Evolutionary conservation across 1,140 invertebrate genomes (phyloP).

Genomic region (Chelonus insularis): DNA sequence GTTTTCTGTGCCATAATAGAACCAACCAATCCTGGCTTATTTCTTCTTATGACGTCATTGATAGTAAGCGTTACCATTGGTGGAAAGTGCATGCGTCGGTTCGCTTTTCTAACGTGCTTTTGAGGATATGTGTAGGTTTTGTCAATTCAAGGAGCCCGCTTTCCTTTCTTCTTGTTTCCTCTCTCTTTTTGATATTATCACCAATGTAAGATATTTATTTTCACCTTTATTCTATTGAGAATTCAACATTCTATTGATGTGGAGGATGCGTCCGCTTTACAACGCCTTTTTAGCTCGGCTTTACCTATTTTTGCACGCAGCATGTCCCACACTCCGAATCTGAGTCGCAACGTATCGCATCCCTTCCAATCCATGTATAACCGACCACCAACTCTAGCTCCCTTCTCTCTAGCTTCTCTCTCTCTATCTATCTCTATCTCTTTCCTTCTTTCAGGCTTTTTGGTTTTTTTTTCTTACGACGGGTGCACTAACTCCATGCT

Average conservation of each 20-base stretch:
- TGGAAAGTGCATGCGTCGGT: slow-evolving; percentile 13
- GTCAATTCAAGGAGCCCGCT: slow-evolving; percentile 15
- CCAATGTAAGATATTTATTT: not conserved
- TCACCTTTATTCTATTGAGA: not conserved
- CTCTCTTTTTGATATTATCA: too few relatives aligned
- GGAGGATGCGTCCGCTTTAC: slow-evolving; percentile 17
- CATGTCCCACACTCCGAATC: slow-evolving; percentile 1
- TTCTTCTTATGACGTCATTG: slow-evolving; percentile 28
- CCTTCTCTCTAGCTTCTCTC: too few relatives aligned
- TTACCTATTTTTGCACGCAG: slow-evolving; percentile 26
- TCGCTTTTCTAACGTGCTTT: slow-evolving; percentile 8
- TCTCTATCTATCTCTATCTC: too few relatives aligned
- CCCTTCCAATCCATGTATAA: not conserved
- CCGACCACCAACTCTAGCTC: too few relatives aligned
- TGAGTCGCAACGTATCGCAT: not conserved
- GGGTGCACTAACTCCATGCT: too few relatives aligned
- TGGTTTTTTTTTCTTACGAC: too few relatives aligned
- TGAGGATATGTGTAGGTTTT: not conserved
- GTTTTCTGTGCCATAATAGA: slow-evolving; percentile 32
- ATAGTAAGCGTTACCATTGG: slow-evolving; percentile 16
- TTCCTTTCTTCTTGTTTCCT: slow-evolving; percentile 7
- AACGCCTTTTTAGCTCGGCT: slow-evolving; percentile 22
- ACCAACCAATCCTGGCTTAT: slow-evolving; percentile 30
- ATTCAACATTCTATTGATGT: not conserved
- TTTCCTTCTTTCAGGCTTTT: too few relatives aligned